Evolutionary conservation across 2,797 vertebrate genomes (phyloP), one percentile per base, ranked within the genome.

Genomic region (Discoglossus pictus): DNA sequence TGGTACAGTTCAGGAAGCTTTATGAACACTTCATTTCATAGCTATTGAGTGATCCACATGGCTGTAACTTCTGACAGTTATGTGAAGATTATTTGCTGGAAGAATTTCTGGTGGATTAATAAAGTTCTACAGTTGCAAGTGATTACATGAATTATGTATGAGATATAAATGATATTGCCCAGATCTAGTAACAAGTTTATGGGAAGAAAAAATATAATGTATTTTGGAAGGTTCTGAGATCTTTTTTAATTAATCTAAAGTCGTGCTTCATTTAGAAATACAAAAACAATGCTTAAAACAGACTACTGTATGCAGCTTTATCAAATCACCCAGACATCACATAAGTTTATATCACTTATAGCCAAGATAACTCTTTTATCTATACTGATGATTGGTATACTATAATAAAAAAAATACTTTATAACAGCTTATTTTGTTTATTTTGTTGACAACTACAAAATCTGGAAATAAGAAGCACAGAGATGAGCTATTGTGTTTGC

Each of bases 131-230:
- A 74, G 73, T 82, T 74, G 75, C 75, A 86, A 62, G 78, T 87
- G 81, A 88, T 87, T 87, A 27, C 74, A 84, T 88, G 79, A 85
- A 87, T 88, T 86, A 86, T 82, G 64, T 80, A 90, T 84, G 73
- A 86, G 56, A 54, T 24, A 18, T 24, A 54, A 39, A 68, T 27
- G 48, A 40, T 24, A 47, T 55, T 62, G 21, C 17, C 42, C 16
- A 55, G 59, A 58, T 47, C 20, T 38, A n/a, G 18, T 36, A 54
- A 48, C 21, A 38, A 54, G 20, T 47, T 13, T 42, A 61, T 11
- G 9, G 34, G 20, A 13, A 53, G 38, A 36, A 7, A 10, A 46
- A 54, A 53, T 52, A 9, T 42, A 61, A n/a, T 58, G 48, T 46
- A 38, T 53, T 46, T 46, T 61, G 40, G 20, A 68, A 61, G 48